Base-by-base conservation (phyloP, 2,797 vertebrate species). In the Rhodeus uyekii region DNA sequence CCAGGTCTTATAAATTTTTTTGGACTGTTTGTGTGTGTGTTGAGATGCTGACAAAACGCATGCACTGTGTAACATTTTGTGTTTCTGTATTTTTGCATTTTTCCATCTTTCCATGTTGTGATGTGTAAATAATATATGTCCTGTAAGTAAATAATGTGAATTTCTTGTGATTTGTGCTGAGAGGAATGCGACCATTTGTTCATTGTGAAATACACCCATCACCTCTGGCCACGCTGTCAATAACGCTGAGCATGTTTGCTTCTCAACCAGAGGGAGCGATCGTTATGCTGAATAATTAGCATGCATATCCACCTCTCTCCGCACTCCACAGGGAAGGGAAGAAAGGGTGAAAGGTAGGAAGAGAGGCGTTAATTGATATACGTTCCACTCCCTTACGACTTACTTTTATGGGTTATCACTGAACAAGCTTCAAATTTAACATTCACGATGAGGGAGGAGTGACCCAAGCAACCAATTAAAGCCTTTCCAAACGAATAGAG, bases 381-480 rank as follows among this genome's bases (percentile, higher is more conserved):
- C 8, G 12, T 55, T 39, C n/a, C 10, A 16, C 13, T 46, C 7
- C 27, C 69, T 64, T 74, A 81, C 42, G 6, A 39, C 58, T 38
- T 53, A 29, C 32, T 27, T 80, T 81, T 64, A 74, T 61, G 64
- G 68, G 39, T 73, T 53, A 55, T 74, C 71, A 44, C 18, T 24
- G 8, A 67, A 65, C 34, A 81, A 65, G 64, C 24, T 4, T 18
- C 46, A 53, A 64, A 65, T 81, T 81, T 81, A 74, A 67, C 71
- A 65, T 65, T 81, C 12, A n/a, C 46, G 32, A 55, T 1, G 5
- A 55, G 16, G 9, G n/a, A 80, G 42, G 42, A 72, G 48, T 55
- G 77, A 68, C 55, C 53, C 50, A 48, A 55, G 34, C 24, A 50
- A 55, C 24, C 46, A 81, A 55, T 53, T 81, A 75, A 81, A 75